Evolutionary conservation across 1,140 invertebrate genomes (phyloP).

Genomic region (Zaprionus taronus): DNA sequence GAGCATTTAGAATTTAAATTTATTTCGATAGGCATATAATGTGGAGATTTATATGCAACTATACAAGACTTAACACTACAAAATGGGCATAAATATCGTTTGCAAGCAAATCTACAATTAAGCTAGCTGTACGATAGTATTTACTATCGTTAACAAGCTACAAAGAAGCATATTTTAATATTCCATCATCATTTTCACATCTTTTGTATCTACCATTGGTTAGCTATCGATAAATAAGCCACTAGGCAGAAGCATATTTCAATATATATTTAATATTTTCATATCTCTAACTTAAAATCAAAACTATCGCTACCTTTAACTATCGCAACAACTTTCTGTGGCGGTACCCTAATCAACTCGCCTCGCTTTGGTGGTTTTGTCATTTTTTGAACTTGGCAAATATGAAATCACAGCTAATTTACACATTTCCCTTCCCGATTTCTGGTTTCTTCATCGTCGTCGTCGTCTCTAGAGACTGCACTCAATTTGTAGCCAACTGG

Average conservation of each 20-base stretch:
- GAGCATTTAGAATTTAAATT: not conserved
- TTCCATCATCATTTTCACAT: no score
- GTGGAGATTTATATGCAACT: not conserved
- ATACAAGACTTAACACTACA: no score
- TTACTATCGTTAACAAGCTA: not conserved
- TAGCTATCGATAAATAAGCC: not conserved
- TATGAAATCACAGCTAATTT: slow-evolving; percentile 76
- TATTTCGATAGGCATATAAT: not conserved
- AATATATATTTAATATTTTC: not conserved
- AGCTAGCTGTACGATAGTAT: not conserved
- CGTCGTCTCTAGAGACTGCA: not conserved
- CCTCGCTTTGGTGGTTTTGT: slow-evolving; percentile 9
- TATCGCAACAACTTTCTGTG: not conserved
- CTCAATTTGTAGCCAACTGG: slow-evolving; percentile 61
- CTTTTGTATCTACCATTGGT: not conserved
- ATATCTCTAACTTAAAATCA: not conserved
- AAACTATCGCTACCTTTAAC: not conserved
- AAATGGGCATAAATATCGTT: not conserved
- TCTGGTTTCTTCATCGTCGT: slow-evolving; percentile 10
- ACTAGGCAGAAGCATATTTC: not conserved
- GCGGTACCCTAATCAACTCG: not conserved
- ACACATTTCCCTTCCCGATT: slow-evolving; percentile 52
- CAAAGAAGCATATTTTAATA: not conserved
- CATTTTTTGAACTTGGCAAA: slow-evolving; percentile 57
- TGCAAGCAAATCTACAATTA: not conserved